Evolutionary conservation across 2,888 invertebrate genomes (phyloP), one percentile per base, ranked within the genome.

Genomic region (Bellardia pandia): DNA sequence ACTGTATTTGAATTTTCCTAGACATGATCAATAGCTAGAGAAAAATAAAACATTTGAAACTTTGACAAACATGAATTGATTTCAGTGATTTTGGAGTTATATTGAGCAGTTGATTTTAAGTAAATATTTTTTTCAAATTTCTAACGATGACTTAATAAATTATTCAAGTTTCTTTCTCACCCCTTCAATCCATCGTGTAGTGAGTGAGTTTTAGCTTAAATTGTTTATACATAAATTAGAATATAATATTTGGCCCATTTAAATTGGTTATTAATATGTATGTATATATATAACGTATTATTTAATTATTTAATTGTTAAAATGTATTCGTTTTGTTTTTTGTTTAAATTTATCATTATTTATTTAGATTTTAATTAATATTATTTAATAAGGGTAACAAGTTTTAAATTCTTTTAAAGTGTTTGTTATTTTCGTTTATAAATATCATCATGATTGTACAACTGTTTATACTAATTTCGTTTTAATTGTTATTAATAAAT

Each of bases 241-340:
- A 48, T 16, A 76, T 81, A 81, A 56, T 83, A 56, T 83, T 83
- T 83, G 83, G 83, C 77, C 83, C 64, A 83, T 77, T 72, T 72
- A 5, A 69, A 60, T 69, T 82, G 71, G 9, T 80, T 40, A 51
- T 30, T 30, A 42, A 48, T 66, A n/a, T 56, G 13, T 78, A 68
- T 56, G 40, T 23, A 23, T 23, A 68, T 56, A 51, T 16, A 71
- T 79, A 60, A 60, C n/a, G 51, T 40, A n/a, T 60, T 48, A 30
- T 60, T 48, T 77, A 7, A n/a, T 60, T 48, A 30, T 60, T 48
- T 77, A 7, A 30, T 45, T 14, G 14, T 69, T 69, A 30, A 60
- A 76, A 40, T 30, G 33, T 56, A 64, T 56, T 33, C 5, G 30
- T 42, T 58, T 71, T 79, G 3, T 14, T 40, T 62, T 71, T 79